Evolutionary conservation across 2,113 vertebrate genomes (phyloP), one percentile per base, ranked within the genome.

Genomic region (Catharus fuscescens): DNA sequence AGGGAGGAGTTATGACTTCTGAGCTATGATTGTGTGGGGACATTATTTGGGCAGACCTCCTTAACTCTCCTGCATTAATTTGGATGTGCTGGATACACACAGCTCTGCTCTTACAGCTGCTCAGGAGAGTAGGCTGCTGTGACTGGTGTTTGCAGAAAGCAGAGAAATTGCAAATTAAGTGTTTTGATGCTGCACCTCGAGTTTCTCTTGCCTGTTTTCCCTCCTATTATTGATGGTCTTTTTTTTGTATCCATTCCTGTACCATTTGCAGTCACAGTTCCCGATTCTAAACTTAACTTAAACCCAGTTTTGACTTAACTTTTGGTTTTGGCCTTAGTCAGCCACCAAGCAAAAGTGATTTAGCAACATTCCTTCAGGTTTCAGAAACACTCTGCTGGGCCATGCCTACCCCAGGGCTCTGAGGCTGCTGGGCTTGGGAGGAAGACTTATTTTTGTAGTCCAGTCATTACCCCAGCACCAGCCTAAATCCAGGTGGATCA

Each of bases 161-260:
- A 48, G 42, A 78, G 40, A 56, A 81, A 54, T 11, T 31, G 13
- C 16, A 67, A 25, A 42, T 69, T 36, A 12, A 0, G 5, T 25
- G 28, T 48, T 66, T 52, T 36, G 29, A 16, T 65, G 2, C 19
- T 72, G 28, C 19, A 16, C 57, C 59, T 86, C 9, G 2, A 71
- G 50, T 59, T 52, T 60, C 18, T n/a, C 15, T 31, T 47, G 42
- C 26, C 17, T 42, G 9, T 31, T 80, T 54, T 24, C 26, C 29
- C 18, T 42, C 5, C 25, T 59, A 0, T 36, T 56, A 2, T n/a
- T 34, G 56, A 3, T 0, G 0, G 1, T 31, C 10, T 62, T 36
- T 45, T 25, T 57, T 59, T 80, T 24, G 1, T 70, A 36, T 28
- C 14, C 16, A 6, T 62, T 81, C 42, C 38, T 45, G 5, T 28